Evolutionary conservation across 2,888 invertebrate genomes (phyloP).

Genomic region (Microchrysa polita): DNA sequence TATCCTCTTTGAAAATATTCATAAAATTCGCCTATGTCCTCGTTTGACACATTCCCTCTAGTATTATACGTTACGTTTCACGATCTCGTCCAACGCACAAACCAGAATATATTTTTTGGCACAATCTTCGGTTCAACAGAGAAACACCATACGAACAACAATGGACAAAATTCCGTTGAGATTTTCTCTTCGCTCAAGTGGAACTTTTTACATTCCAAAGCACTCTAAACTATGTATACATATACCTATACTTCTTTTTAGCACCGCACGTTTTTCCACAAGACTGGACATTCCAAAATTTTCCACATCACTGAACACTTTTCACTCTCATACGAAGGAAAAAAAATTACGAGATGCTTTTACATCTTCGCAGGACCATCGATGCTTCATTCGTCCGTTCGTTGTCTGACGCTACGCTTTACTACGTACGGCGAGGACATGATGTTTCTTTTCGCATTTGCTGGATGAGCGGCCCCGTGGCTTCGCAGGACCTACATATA

Average conservation of each 20-base stretch:
- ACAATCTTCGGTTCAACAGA: slow-evolving; percentile 14
- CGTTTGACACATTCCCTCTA: not conserved
- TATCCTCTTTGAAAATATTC: not conserved
- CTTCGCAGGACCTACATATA: not conserved
- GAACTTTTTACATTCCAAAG: slow-evolving; percentile 42
- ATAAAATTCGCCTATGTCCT: not conserved
- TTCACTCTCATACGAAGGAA: slow-evolving; percentile 29
- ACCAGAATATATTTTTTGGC: slow-evolving; percentile 10
- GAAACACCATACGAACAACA: too few relatives aligned
- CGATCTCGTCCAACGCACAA: not conserved
- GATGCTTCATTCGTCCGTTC: not conserved
- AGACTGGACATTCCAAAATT: slow-evolving; percentile 39
- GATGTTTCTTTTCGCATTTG: not conserved
- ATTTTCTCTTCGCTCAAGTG: slow-evolving; percentile 36
- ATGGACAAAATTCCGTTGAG: slow-evolving; percentile 22
- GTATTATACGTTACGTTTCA: too few relatives aligned
- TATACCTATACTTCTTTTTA: slow-evolving; percentile 37
- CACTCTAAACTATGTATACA: slow-evolving; percentile 34
- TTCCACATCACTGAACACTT: slow-evolving; percentile 41
- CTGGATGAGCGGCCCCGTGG: not conserved
- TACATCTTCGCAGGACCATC: slow-evolving; percentile 3
- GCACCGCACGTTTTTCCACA: slow-evolving; percentile 40
- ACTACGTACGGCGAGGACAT: too few relatives aligned
- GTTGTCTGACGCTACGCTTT: not conserved
- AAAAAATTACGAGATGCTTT: not conserved